Percentiles rank a stretch among this genome's conserved stretches.
Conservation (phyloP, 2,113 vertebrate species). For the Casuarius casuarius region DNA sequence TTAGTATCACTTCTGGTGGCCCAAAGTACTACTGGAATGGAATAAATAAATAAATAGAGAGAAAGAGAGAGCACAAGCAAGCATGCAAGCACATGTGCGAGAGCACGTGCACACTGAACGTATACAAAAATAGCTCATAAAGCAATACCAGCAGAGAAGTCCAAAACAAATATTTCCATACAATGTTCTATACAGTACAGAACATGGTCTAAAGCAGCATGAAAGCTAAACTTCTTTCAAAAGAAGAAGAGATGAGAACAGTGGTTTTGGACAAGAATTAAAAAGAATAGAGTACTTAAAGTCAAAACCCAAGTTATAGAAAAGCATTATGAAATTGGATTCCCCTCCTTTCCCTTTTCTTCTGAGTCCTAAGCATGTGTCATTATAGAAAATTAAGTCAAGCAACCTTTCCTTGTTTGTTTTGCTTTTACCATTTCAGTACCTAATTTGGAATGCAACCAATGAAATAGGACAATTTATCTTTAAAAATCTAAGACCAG, state of each 20-base stretch:
- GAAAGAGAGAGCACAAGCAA: no score
- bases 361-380: neutral
- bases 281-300: neutral
- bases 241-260: neutral
- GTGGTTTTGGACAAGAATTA: neutral
- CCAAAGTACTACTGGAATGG: neutral
- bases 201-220: neutral
- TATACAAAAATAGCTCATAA: neutral
- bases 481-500: conserved; percentile 15
- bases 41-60: neutral
- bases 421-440: neutral
- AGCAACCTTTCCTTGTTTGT: neutral
- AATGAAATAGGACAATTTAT: neutral
- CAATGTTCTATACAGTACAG: neutral
- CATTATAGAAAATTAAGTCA: neutral
- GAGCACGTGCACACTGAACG: neutral
- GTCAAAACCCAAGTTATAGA: neutral
- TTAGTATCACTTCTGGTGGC: neutral
- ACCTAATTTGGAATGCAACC: neutral
- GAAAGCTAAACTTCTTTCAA: neutral
- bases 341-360: neutral
- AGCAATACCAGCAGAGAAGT: neutral
- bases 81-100: no score
- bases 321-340: neutral
- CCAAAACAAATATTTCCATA: neutral